Percentiles rank a stretch among this genome's conserved stretches.
Conservation (phyloP, 2,113 vertebrate species). For the Plotosus lineatus region DNA sequence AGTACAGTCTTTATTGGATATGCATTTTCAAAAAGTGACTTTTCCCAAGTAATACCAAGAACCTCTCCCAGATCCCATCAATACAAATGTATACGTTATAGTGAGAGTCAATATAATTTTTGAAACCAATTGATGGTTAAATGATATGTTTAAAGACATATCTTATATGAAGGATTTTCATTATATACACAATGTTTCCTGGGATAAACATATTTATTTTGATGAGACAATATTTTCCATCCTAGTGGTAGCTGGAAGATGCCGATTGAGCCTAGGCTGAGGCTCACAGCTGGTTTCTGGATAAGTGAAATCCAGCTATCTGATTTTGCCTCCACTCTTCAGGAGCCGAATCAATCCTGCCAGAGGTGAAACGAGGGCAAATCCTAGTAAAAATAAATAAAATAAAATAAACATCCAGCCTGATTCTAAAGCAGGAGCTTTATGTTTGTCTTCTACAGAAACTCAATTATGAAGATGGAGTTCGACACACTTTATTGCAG, state of each 20-base stretch:
- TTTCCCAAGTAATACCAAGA: not conserved
- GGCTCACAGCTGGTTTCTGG: slow-evolving; percentile 21
- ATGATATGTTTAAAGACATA: not conserved
- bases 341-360: slow-evolving; percentile 46
- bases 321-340: slow-evolving; percentile 31
- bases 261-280: not conserved
- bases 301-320: slow-evolving; percentile 42
- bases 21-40: not conserved
- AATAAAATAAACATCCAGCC: not conserved
- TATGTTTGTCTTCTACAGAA: slow-evolving; percentile 42
- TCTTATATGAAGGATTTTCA: no score
- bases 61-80: not conserved
- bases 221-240: not conserved
- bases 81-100: not conserved
- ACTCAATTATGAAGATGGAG: slow-evolving; percentile 46
- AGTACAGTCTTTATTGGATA: not conserved
- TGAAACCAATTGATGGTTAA: not conserved
- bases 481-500: slow-evolving; percentile 43
- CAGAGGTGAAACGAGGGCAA: slow-evolving; percentile 34
- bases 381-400: slow-evolving; percentile 19
- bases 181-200: not conserved
- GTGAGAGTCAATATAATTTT: not conserved
- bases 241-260: not conserved
- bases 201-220: not conserved
- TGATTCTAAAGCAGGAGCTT: slow-evolving; percentile 31